These are phyloP conservation scores for Heliothis subflexa DNA, from an alignment of 1,140 invertebrate species.

Conservation along the genomic window DNA sequence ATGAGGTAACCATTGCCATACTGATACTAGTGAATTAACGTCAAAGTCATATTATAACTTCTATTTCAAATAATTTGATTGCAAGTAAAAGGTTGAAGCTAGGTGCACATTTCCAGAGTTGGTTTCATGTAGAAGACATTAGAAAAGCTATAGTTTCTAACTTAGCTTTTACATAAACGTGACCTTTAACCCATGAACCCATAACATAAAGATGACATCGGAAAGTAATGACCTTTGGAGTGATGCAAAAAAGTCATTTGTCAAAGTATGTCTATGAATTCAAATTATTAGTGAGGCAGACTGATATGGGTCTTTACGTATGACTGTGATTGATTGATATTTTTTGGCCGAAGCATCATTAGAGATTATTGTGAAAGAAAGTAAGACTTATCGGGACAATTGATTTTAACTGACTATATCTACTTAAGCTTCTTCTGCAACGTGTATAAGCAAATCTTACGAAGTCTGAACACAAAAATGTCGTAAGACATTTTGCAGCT, in stretches of 20 bases:
- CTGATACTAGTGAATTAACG: no score
- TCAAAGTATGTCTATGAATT: conserved; percentile 35
- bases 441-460: not conserved
- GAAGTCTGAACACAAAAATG: not conserved
- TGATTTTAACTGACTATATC: not conserved
- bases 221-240: conserved; percentile 16
- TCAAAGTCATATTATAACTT: no score
- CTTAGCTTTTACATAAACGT: not conserved
- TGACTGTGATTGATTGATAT: conserved; percentile 28
- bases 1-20: not conserved
- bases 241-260: conserved; percentile 34
- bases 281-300: conserved; percentile 30
- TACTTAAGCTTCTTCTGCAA: not conserved
- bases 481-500: conserved; percentile 12
- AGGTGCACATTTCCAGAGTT: not conserved
- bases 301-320: conserved; percentile 5
- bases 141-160: not conserved
- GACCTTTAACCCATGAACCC: conserved; percentile 24
- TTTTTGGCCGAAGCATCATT: conserved; percentile 12
- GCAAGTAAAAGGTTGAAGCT: no score
- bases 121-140: not conserved
- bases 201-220: conserved; percentile 18
- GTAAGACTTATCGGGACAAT: not conserved
- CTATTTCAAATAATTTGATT: not conserved
- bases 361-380: conserved; percentile 3